Conservation (phyloP, 2,113 vertebrate species). For the Taxidea taxus region DNA sequence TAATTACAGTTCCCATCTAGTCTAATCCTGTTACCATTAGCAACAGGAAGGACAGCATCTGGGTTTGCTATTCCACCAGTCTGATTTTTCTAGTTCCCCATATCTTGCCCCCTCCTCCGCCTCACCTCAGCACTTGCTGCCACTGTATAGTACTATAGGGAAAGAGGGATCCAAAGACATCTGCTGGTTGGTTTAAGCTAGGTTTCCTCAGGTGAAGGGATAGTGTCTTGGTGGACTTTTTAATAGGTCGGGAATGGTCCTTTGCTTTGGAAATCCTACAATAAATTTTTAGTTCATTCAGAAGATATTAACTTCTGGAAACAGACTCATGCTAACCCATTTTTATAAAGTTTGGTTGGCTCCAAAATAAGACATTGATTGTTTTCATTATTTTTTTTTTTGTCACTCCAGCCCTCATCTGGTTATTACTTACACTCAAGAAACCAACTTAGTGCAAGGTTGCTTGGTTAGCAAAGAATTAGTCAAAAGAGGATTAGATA, state of each 20-base stretch:
- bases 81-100: conserved; percentile 59
- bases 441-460: background rate
- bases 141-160: background rate
- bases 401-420: background rate
- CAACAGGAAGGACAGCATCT: conserved; percentile 76
- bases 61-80: conserved; percentile 59
- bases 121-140: conserved; percentile 41
- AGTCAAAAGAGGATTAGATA: background rate
- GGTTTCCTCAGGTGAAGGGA: background rate
- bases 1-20: conserved; percentile 78
- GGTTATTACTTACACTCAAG: background rate
- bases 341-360: conserved; percentile 28
- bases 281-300: conserved; percentile 61
- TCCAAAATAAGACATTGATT: conserved; percentile 26
- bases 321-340: conserved; percentile 43
- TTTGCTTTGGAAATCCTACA: conserved; percentile 48
- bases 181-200: conserved; percentile 38
- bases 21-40: conserved; percentile 79
- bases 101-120: background rate
- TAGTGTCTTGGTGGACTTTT: background rate
- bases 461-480: conserved; percentile 25
- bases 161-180: conserved; percentile 49
- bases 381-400: conserved; percentile 14
- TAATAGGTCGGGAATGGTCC: conserved; percentile 25
- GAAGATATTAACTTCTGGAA: conserved; percentile 60